Evolutionary conservation across 2,797 vertebrate species (phyloP), one percentile per base, ranked within the genome.

Genomic region (Mormyrops attenuatus): DNA sequence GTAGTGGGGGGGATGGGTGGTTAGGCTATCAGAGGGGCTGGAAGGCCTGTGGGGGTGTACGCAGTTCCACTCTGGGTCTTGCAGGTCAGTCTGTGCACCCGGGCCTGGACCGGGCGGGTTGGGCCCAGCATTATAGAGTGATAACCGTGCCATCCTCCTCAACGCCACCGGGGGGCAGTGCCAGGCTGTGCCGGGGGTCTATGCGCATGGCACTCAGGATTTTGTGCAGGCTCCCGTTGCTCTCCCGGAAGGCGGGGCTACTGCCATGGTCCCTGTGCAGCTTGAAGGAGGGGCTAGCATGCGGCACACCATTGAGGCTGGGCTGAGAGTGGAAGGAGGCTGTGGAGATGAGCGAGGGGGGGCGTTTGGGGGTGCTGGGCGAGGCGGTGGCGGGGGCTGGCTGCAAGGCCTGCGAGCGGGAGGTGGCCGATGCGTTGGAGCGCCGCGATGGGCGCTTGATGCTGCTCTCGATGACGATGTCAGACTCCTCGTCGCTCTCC

Each of bases 81-180:
- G 91, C 93, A 92, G 93, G 93, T 92, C 57, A 95, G 95, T 96
- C 94, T 96, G 92, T 95, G 92, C 92, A 92, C 90, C 90, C 30
- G 87, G 90, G 92, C 41, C 26, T 7, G 9, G 52, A 57, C 9
- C 52, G 47, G 69, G 30, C 1, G 5, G 30, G 66, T 15, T 15
- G 11, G 66, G 69, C 69, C 69, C 69, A 13, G 90, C 92, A 94
- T 97, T 98, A 99, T 96, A 99, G 97, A 0, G 98, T 99, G 90
- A 99, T 97, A 80, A 99, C 98, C 0, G 98, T 99, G 92, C 98
- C 98, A 0, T 99, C 98, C 93, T 99, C 98, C 94, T 99, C 99
- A 1, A 99, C 97, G 2, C 97, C 98, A 77, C 98, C 98, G n/a
- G 96, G 96, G 55, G 98, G 98, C 91, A 99, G 96, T 38, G 97